These are phyloP conservation scores for Sakesphorus luctuosus DNA, from an alignment of 2,113 vertebrate species.

Conservation along the genomic window DNA sequence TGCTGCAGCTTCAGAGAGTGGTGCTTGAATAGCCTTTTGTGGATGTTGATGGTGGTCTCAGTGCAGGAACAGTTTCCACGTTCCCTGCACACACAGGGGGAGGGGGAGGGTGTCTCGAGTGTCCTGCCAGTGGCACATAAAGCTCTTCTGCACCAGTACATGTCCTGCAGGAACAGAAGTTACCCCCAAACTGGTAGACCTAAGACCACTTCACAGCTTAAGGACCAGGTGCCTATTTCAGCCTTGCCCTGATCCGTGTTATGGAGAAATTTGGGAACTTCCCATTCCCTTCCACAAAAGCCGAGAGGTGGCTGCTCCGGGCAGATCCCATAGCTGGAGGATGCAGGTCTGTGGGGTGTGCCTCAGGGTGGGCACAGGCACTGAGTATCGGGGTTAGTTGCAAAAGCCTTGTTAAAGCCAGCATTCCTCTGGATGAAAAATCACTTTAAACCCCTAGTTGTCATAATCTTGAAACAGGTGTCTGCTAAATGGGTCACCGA, in stretches of 20 bases:
- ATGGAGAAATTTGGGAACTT: neutral
- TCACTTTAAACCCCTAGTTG: neutral
- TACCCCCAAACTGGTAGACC: neutral
- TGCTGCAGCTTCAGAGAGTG: neutral
- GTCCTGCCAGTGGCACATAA: neutral
- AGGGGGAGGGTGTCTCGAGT: neutral
- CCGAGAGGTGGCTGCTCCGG: neutral
- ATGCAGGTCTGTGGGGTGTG: neutral
- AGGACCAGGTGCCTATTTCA: neutral
- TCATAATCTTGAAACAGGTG: conserved; percentile 17
- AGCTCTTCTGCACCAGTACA: neutral
- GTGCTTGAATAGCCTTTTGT: conserved; percentile 23
- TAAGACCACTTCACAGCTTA: neutral
- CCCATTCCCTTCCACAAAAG: neutral
- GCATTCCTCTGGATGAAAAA: neutral
- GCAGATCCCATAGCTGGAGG: neutral
- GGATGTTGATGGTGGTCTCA: neutral
- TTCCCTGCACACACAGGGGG: neutral
- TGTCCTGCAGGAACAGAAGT: neutral
- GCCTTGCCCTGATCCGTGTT: neutral
- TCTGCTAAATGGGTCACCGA: conserved; percentile 20
- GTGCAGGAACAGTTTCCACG: neutral
- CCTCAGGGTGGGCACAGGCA: neutral
- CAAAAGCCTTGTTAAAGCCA: neutral
- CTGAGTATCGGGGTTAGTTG: neutral